Conservation (phyloP, 1,140 invertebrate species). For the Amphibalanus amphitrite region DNA sequence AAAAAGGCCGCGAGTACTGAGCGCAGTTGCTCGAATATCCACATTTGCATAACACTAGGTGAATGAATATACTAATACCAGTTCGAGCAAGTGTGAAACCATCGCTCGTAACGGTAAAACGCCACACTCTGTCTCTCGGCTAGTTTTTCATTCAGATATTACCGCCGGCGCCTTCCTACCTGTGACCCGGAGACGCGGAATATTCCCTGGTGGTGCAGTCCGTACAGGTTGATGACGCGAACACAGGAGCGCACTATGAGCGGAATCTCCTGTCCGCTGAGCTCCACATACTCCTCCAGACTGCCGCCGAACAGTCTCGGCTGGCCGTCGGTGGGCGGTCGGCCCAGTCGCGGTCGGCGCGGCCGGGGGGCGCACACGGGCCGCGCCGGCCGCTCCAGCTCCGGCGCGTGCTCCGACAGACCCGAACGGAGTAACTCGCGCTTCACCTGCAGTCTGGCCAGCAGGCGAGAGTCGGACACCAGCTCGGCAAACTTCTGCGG, state of each 20-base stretch:
- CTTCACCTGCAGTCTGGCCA: constrained; percentile 73
- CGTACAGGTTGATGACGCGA: constrained; percentile 75
- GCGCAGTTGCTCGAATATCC: no score
- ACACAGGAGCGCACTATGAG: constrained; percentile 80
- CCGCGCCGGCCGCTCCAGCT: background rate
- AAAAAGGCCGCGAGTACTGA: background rate
- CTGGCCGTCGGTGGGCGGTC: constrained; percentile 48
- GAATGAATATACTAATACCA: no score
- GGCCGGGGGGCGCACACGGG: background rate
- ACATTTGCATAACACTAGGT: no score
- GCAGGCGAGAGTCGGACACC: constrained; percentile 69
- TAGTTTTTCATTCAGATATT: no score
- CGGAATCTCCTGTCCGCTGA: constrained; percentile 69
- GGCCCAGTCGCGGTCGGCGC: constrained; percentile 43
- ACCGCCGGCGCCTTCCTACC: background rate
- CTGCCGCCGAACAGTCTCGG: constrained; percentile 86
- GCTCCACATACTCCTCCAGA: constrained; percentile 76
- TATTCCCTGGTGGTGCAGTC: constrained; percentile 84
- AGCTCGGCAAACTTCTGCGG: constrained; percentile 80
- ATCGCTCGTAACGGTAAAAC: no score
- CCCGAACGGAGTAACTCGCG: constrained; percentile 39
- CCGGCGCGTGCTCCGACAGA: background rate
- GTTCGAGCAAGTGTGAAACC: no score
- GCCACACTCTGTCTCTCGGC: no score
- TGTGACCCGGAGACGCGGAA: constrained; percentile 81